Evolutionary conservation across 2,888 invertebrate genomes (phyloP).

Genomic region (Ypsolopha sequella): DNA sequence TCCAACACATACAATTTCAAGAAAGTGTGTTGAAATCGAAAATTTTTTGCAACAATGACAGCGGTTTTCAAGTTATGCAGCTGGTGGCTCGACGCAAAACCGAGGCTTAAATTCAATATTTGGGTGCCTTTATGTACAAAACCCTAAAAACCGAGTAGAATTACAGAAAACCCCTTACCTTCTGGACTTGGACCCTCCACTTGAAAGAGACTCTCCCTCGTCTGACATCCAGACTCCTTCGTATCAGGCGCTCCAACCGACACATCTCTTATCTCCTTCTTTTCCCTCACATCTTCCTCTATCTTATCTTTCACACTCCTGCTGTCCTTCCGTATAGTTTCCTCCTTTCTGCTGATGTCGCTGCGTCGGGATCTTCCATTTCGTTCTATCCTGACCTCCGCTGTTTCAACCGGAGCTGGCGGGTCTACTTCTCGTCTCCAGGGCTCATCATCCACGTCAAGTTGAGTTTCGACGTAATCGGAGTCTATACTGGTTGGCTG

Average conservation of each 20-base stretch:
- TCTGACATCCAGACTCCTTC: constrained; percentile 76
- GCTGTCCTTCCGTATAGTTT: constrained; percentile 31
- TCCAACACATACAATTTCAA: no score
- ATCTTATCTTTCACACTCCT: constrained; percentile 27
- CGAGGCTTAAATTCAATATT: no score
- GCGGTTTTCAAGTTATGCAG: no score
- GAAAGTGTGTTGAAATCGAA: no score
- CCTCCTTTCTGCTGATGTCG: constrained; percentile 47
- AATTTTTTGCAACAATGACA: no score
- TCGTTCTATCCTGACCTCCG: constrained; percentile 41
- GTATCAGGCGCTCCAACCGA: constrained; percentile 60
- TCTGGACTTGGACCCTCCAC: constrained; percentile 52
- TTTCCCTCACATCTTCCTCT: constrained; percentile 31
- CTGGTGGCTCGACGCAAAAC: no score
- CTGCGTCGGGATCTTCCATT: constrained; percentile 45
- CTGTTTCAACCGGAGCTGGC: constrained; percentile 17
- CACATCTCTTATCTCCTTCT: constrained; percentile 48
- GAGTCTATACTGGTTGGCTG: constrained; percentile 59
- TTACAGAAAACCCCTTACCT: constrained; percentile 25
- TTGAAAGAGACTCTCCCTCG: constrained; percentile 81
- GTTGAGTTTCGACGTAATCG: constrained; percentile 47
- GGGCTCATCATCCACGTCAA: constrained; percentile 41
- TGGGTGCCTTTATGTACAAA: no score
- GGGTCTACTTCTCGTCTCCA: constrained; percentile 42
- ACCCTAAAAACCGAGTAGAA: no score